Conservation (phyloP, 2,888 invertebrate genomes). For the Exocentrus adspersus region DNA sequence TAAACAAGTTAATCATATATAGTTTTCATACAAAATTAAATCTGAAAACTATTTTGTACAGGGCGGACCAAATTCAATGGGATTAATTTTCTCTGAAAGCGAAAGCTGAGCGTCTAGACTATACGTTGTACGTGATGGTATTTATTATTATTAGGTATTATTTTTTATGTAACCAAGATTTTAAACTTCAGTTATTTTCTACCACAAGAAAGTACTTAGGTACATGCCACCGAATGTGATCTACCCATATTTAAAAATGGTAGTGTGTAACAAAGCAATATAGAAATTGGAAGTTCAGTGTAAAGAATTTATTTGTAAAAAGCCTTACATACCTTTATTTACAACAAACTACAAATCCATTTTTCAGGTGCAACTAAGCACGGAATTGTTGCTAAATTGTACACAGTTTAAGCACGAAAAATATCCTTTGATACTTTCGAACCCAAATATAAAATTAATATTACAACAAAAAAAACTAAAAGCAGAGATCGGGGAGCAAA, state of each 20-base stretch:
- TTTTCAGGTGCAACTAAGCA: constrained; percentile 56
- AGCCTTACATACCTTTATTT: constrained; percentile 64
- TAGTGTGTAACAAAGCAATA: constrained; percentile 13
- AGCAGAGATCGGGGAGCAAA: constrained; percentile 36
- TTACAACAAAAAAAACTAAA: constrained; percentile 19
- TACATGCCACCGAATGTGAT: too few relatives aligned
- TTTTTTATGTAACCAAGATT: too few relatives aligned
- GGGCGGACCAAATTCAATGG: too few relatives aligned
- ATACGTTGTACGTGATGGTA: too few relatives aligned
- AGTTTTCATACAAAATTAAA: background rate
- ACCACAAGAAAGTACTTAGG: too few relatives aligned
- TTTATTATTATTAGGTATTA: too few relatives aligned
- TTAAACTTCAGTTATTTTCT: too few relatives aligned
- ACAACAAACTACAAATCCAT: constrained; percentile 60
- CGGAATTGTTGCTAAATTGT: constrained; percentile 51
- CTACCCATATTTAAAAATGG: too few relatives aligned
- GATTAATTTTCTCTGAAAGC: too few relatives aligned
- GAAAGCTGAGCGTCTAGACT: too few relatives aligned
- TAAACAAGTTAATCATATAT: background rate
- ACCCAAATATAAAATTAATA: constrained; percentile 29
- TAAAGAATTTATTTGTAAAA: constrained; percentile 62
- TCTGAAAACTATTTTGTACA: background rate
- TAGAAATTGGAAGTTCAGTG: constrained; percentile 41
- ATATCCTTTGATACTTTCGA: constrained; percentile 36
- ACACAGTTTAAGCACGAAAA: constrained; percentile 46